A percentile compares a stretch with the other conserved stretches of the same genome.
Evolutionary conservation across 1,140 invertebrate genomes (phyloP).

Genomic region (Lepidurus packardi): DNA sequence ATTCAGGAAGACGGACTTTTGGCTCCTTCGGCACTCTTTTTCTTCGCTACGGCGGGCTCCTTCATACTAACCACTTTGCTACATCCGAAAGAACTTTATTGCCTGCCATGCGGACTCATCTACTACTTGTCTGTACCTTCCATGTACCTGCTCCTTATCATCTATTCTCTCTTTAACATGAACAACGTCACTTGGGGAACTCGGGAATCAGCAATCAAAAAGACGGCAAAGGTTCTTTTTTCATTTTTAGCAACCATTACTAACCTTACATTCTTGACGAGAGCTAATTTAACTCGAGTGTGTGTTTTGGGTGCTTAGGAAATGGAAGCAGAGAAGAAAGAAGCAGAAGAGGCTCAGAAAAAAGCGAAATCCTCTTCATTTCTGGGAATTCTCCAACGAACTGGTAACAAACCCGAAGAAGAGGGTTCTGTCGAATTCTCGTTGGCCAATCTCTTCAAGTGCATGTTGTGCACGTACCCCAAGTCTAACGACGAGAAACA

Average conservation of each 20-base stretch:
- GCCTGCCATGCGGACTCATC: constrained; percentile 67
- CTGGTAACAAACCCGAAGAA: constrained; percentile 52
- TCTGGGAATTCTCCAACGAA: constrained; percentile 64
- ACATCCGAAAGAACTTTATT: constrained; percentile 77
- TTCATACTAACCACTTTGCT: constrained; percentile 66
- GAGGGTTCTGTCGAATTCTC: constrained; percentile 87
- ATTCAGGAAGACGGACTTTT: constrained; percentile 69
- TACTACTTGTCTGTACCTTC: constrained; percentile 89
- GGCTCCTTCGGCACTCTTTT: constrained; percentile 72
- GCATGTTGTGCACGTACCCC: constrained; percentile 81
- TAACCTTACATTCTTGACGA: neutral
- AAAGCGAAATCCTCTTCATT: constrained; percentile 76
- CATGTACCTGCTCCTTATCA: constrained; percentile 86
- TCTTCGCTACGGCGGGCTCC: constrained; percentile 56
- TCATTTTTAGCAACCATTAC: neutral
- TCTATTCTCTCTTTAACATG: constrained; percentile 85
- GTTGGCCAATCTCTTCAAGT: constrained; percentile 79
- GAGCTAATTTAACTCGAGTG: neutral
- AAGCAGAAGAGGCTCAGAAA: constrained; percentile 74
- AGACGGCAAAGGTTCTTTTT: constrained; percentile 42
- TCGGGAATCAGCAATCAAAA: constrained; percentile 54
- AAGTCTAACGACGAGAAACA: constrained; percentile 78
- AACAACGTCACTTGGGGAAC: constrained; percentile 90
- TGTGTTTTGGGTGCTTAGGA: constrained; percentile 52
- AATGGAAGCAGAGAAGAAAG: constrained; percentile 80